A percentile compares a stretch with the other conserved stretches of the same genome.
Evolutionary conservation across 2,113 vertebrate species (phyloP).

Genomic region (Saimiri boliviensis): DNA sequence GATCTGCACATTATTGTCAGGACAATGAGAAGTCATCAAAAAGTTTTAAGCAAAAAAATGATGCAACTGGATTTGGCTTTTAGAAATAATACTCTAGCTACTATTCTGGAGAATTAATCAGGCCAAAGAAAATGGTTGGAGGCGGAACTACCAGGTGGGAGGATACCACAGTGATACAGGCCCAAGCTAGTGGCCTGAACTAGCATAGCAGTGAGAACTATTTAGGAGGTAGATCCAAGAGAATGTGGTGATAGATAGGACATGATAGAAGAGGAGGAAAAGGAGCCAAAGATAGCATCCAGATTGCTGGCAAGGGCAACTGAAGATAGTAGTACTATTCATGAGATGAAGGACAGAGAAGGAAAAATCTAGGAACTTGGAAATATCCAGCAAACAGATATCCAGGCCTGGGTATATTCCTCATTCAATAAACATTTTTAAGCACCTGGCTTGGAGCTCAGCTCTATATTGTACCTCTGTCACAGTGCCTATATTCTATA

Average conservation of each 20-base stretch:
- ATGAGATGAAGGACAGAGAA: background rate
- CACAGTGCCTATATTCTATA: background rate
- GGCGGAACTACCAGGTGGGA: background rate
- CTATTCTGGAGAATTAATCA: background rate
- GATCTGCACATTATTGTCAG: background rate
- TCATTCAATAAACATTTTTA: background rate
- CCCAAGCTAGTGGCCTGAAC: background rate
- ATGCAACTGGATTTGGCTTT: background rate
- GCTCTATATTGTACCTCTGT: background rate
- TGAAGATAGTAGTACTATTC: background rate
- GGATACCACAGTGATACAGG: background rate
- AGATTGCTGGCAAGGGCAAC: background rate
- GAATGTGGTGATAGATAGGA: background rate
- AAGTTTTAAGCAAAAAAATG: slow-evolving; percentile 1
- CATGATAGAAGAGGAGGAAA: background rate
- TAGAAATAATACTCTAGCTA: slow-evolving; percentile 2
- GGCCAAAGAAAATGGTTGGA: background rate
- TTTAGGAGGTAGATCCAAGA: background rate
- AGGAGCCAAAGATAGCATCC: background rate
- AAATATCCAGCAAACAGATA: background rate
- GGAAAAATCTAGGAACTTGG: background rate
- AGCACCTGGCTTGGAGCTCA: background rate
- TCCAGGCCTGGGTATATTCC: background rate
- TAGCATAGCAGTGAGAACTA: background rate
- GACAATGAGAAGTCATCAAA: background rate